Evolutionary conservation across 2,113 vertebrate genomes (phyloP).

Genomic region (Perca fluviatilis): DNA sequence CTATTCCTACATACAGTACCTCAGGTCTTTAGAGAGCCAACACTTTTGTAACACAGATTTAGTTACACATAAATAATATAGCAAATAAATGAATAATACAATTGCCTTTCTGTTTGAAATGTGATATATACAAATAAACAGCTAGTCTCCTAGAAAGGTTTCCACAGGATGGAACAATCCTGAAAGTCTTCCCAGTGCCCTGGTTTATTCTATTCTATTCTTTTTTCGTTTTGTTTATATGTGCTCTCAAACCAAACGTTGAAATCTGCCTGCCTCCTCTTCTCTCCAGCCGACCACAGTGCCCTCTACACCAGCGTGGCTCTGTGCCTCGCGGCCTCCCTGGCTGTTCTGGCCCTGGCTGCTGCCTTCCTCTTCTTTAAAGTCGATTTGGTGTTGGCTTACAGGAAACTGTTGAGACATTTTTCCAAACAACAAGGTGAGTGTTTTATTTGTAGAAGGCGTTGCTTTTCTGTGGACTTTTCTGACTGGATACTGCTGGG

Average conservation of each 20-base stretch:
- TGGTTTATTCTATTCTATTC: neutral
- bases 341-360: conserved; percentile 35
- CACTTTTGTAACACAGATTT: too few species aligned
- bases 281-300: conserved; percentile 63
- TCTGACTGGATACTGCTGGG: neutral
- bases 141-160: too few species aligned
- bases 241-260: too few species aligned
- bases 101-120: too few species aligned
- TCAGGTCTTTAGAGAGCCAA: too few species aligned
- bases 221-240: neutral
- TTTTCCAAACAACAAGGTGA: conserved; percentile 56
- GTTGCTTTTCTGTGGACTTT: neutral
- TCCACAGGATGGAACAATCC: too few species aligned
- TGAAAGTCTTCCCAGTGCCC: neutral
- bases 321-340: conserved; percentile 31
- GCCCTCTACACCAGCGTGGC: conserved; percentile 29
- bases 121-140: neutral
- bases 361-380: conserved; percentile 58
- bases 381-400: conserved; percentile 72
- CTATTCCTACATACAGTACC: too few species aligned
- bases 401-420: conserved; percentile 63
- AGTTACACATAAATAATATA: too few species aligned
- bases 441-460: neutral
- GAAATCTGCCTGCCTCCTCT: neutral
- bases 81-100: too few species aligned